A percentile compares a stretch with the other conserved stretches of the same genome.
These are phyloP conservation scores for Pomatostomus ruficeps DNA, from an alignment of 2,113 vertebrate species.

Conservation along the genomic window DNA sequence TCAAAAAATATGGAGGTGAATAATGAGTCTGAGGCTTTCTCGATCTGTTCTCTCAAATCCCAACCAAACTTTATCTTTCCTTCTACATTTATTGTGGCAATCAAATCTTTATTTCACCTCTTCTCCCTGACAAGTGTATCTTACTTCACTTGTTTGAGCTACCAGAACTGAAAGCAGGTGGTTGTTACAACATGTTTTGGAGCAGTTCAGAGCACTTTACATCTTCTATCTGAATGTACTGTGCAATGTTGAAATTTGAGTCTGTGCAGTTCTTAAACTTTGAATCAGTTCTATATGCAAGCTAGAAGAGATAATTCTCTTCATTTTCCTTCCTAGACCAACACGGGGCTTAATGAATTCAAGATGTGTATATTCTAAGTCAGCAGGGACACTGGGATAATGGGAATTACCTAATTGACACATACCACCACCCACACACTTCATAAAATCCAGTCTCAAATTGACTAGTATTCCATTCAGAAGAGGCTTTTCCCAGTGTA, in stretches of 20 bases:
- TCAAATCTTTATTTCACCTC: neutral
- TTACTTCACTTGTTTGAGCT: neutral
- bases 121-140: neutral
- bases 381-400: neutral
- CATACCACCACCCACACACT: neutral
- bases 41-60: neutral
- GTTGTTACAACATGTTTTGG: neutral
- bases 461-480: neutral
- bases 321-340: neutral
- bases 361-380: neutral
- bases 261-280: neutral
- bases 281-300: neutral
- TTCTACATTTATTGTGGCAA: neutral
- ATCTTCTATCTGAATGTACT: neutral
- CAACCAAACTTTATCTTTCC: neutral
- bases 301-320: neutral
- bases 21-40: neutral
- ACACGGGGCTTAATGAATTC: neutral
- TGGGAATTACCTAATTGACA: conserved; percentile 27
- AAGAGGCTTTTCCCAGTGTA: neutral
- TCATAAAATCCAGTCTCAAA: neutral
- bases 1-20: neutral
- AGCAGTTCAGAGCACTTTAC: neutral
- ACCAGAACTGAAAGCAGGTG: neutral
- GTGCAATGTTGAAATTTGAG: neutral